Evolutionary conservation across 2,888 invertebrate genomes (phyloP).

Genomic region (Linyphia triangularis): DNA sequence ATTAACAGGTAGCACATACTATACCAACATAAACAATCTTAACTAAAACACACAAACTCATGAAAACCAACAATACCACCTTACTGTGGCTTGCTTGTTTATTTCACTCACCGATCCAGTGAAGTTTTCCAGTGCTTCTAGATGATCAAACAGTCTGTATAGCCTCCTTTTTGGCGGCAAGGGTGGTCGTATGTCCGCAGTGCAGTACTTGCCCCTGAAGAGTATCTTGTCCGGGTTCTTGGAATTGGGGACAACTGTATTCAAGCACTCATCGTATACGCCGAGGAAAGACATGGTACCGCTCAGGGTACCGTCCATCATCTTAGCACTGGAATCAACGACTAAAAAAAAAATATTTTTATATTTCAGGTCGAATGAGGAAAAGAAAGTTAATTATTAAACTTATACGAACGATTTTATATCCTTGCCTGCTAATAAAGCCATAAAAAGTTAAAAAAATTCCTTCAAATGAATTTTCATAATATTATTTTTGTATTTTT

Average conservation of each 20-base stretch:
- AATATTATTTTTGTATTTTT: no score
- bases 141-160: background rate
- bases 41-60: no score
- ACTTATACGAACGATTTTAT: background rate
- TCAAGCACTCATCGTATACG: constrained; percentile 6
- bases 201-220: constrained; percentile 24
- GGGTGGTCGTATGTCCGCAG: background rate
- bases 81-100: no score
- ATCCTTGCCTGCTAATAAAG: background rate
- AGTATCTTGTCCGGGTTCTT: background rate
- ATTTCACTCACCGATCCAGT: constrained; percentile 4
- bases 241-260: background rate
- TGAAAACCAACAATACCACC: no score
- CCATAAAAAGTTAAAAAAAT: background rate
- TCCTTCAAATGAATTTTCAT: no score
- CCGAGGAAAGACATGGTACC: constrained; percentile 12
- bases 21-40: no score
- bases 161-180: background rate
- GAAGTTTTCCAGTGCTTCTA: constrained; percentile 19
- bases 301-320: background rate
- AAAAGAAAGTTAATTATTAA: background rate
- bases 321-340: constrained; percentile 37
- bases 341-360: constrained; percentile 11
- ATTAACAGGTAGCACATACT: no score
- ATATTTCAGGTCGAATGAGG: background rate